These are phyloP conservation scores for Micropterix aruncella DNA, from an alignment of 2,888 invertebrate species.

Conservation along the genomic window DNA sequence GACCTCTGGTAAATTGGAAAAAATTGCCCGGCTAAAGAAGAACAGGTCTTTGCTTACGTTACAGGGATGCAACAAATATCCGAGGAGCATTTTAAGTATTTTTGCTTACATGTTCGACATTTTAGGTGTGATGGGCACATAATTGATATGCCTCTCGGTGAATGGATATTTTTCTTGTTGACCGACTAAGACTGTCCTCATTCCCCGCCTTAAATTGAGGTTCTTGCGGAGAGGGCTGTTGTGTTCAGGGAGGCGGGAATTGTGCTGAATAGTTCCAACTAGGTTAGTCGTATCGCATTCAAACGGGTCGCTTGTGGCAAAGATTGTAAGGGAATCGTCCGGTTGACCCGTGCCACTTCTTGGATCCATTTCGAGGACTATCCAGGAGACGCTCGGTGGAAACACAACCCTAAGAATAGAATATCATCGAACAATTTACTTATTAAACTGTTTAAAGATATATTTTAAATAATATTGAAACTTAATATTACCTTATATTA, in stretches of 20 bases:
- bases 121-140: constrained; percentile 30
- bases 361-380: constrained; percentile 86
- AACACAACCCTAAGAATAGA: constrained; percentile 57
- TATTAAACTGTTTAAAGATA: no score
- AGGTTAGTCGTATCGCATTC: background rate
- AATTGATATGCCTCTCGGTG: constrained; percentile 13
- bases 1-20: no score
- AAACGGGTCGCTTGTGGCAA: constrained; percentile 16
- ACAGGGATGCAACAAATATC: no score
- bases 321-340: constrained; percentile 73
- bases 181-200: background rate
- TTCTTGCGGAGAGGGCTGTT: background rate
- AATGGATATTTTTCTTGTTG: constrained; percentile 14
- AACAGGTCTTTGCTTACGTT: no score
- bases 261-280: constrained; percentile 30
- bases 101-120: constrained; percentile 27
- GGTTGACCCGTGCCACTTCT: constrained; percentile 86
- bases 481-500: constrained; percentile 52
- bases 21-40: no score
- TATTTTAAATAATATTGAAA: background rate
- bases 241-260: constrained; percentile 18
- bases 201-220: background rate
- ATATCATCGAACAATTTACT: no score
- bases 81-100: no score
- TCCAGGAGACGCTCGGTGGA: constrained; percentile 78